Conservation (phyloP, 2,888 invertebrate genomes). For the Autographa gamma region DNA sequence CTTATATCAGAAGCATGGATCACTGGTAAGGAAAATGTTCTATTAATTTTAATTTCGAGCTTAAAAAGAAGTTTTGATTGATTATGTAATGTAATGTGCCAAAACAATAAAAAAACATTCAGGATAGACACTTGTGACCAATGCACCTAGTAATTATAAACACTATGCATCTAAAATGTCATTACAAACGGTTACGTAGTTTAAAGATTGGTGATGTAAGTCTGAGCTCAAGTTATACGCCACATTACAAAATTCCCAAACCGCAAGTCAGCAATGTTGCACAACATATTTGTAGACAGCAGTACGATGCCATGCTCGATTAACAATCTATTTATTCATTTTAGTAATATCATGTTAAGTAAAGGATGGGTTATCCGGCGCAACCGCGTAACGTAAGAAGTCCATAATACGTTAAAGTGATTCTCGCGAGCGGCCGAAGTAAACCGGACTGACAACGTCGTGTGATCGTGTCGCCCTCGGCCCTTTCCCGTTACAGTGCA, state of each 20-base stretch:
- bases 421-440: slow-evolving; percentile 15
- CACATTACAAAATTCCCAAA: not conserved
- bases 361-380: not conserved
- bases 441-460: slow-evolving; percentile 13
- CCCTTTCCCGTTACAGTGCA: slow-evolving; percentile 52
- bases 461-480: slow-evolving; percentile 34
- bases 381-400: not conserved
- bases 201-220: no score
- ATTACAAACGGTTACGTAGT: no score
- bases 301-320: not conserved
- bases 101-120: no score
- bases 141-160: no score
- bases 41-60: no score
- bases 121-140: no score
- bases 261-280: slow-evolving; percentile 4
- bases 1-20: no score
- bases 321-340: not conserved
- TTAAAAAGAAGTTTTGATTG: no score
- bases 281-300: not conserved
- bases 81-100: no score
- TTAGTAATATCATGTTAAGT: not conserved
- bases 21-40: no score
- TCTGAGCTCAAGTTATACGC: not conserved
- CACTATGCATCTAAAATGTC: no score
- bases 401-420: slow-evolving; percentile 20